phyloP scores from a whole-genome alignment of 2,888 invertebrate species.

The Melieria crassipennis region DNA sequence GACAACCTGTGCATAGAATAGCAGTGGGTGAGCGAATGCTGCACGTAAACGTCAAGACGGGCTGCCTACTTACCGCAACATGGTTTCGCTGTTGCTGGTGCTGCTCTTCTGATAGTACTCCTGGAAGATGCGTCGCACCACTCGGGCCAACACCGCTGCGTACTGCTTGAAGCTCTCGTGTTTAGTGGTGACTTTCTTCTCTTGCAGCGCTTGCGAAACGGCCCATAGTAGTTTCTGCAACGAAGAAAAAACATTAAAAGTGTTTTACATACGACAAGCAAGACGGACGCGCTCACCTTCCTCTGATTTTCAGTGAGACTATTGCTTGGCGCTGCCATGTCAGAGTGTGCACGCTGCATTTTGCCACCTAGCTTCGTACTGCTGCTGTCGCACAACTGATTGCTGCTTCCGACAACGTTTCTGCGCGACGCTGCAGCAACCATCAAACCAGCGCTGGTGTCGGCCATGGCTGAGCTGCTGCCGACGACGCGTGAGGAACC shows the following conservation, averaged over 20 bases:
- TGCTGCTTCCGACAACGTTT: constrained; percentile 42
- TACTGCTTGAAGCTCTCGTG: constrained; percentile 78
- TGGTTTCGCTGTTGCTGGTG: constrained; percentile 81
- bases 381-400: constrained; percentile 37
- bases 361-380: constrained; percentile 40
- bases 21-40: constrained; percentile 2
- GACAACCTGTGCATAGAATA: constrained; percentile 68
- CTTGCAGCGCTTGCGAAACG: constrained; percentile 78
- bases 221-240: constrained; percentile 81
- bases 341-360: constrained; percentile 54
- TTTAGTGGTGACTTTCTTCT: constrained; percentile 73
- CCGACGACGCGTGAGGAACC: constrained; percentile 49
- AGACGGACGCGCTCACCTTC: constrained; percentile 48
- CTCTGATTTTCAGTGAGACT: constrained; percentile 62
- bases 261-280: not conserved
- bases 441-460: constrained; percentile 21
- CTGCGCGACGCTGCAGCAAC: not conserved
- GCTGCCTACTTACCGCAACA: constrained; percentile 70
- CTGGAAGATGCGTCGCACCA: constrained; percentile 74
- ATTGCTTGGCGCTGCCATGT: constrained; percentile 49
- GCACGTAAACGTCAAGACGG: constrained; percentile 1
- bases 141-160: constrained; percentile 74
- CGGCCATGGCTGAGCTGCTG: constrained; percentile 29
- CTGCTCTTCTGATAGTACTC: constrained; percentile 70
- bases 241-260: constrained; percentile 8